phyloP scores from a whole-genome alignment of 2,888 invertebrate species.

The Congeria kusceri region DNA sequence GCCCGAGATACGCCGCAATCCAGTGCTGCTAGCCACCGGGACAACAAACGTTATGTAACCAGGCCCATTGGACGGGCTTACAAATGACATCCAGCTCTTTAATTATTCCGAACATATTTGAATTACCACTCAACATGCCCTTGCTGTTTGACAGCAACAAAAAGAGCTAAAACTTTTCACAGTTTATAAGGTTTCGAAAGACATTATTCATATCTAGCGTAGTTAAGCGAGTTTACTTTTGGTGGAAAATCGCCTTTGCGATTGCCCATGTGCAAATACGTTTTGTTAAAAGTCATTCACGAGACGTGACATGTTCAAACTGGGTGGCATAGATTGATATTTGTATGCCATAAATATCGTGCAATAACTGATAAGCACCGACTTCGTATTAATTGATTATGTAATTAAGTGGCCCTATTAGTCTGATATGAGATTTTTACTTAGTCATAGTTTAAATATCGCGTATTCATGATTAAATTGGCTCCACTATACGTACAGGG shows the following conservation, averaged over 20 bases:
- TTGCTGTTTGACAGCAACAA: conserved; percentile 39
- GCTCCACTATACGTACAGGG: no score
- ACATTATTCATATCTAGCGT: conserved; percentile 49
- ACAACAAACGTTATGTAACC: conserved; percentile 22
- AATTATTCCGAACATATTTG: conserved; percentile 45
- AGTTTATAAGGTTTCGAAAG: conserved; percentile 44
- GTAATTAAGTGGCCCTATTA: conserved; percentile 3
- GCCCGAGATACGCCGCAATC: no score
- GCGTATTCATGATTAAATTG: no score
- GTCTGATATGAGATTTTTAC: no score
- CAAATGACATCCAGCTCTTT: conserved; percentile 33
- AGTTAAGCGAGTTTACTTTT: not conserved
- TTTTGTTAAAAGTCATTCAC: conserved; percentile 46
- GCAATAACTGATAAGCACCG: conserved; percentile 18
- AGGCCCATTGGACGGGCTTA: conserved; percentile 10
- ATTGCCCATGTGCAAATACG: conserved; percentile 59
- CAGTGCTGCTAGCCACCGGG: no score
- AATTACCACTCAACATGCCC: conserved; percentile 40
- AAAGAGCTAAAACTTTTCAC: conserved; percentile 47
- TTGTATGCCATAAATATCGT: conserved; percentile 24
- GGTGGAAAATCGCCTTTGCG: conserved; percentile 30
- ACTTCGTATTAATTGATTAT: conserved; percentile 13
- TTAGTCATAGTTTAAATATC: no score
- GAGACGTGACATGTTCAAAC: conserved; percentile 56
- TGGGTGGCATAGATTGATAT: conserved; percentile 61